Evolutionary conservation across 2,888 invertebrate genomes (phyloP), one percentile per base, ranked within the genome.

Genomic region (Erebia palarica): DNA sequence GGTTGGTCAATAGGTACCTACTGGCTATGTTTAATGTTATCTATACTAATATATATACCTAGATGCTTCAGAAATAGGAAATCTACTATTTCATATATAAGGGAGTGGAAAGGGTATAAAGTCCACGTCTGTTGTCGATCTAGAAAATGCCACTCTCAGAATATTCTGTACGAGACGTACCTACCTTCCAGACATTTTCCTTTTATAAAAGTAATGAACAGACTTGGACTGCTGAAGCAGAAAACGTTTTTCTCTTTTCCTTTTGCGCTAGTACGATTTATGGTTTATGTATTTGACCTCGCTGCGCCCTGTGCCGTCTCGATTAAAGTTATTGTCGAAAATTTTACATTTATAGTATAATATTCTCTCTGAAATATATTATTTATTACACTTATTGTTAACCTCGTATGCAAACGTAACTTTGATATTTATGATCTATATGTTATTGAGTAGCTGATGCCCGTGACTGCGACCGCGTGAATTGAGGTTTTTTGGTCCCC

Each of bases 221-320:
- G 81, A 83, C 80, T 83, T 84, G 81, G 82, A 85, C 82, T 82
- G 82, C 78, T 83, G 79, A 80, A 81, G 83, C 81, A 84, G 82
- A 85, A 83, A 84, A 81, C 78, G 77, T 79, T 82, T 83, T 86
- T 84, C 82, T 80, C 81, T 79, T 81, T 85, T 86, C 85, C 82
- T 83, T 79, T 81, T 81, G 80, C 76, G 84, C 81, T 80, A 81
- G 83, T 83, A 84, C 84, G 82, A 89, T 89, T 89, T 89, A 89
- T 87, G 82, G 86, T 84, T 88, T 87, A 87, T 88, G 83, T 88
- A 82, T 87, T 86, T 86, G 88, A 87, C 89, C 89, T 88, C 87
- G 85, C 81, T 80, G 75, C 80, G 78, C 80, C 82, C 82, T 76
- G 72, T 74, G 79, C 80, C 82, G 85, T 84, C 86, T 83, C 82